phyloP scores from a whole-genome alignment of 2,888 invertebrate genomes.

The Scaptomyza tumidula region DNA sequence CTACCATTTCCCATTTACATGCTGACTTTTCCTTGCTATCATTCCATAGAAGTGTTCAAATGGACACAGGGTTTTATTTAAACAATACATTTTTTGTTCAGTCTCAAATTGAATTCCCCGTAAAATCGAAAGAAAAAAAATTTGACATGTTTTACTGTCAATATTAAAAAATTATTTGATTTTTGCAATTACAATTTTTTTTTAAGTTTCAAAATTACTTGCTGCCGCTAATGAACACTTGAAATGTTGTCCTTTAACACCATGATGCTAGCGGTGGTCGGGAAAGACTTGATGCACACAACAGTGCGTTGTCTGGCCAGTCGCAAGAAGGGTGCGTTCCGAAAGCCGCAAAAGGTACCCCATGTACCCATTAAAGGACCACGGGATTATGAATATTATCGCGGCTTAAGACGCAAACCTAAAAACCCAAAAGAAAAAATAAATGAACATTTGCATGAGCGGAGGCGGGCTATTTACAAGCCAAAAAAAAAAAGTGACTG shows the following conservation, averaged over 20 bases:
- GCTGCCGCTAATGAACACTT: background rate
- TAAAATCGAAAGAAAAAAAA: background rate
- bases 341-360: conserved; percentile 25
- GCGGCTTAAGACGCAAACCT: conserved; percentile 17
- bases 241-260: background rate
- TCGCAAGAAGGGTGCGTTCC: conserved; percentile 19
- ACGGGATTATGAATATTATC: conserved; percentile 52
- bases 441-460: conserved; percentile 1
- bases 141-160: background rate
- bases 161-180: background rate
- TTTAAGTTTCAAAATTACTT: background rate
- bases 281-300: conserved; percentile 2
- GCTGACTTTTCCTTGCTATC: no score
- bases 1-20: no score
- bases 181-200: background rate
- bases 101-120: no score
- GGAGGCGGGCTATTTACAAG: conserved; percentile 3
- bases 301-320: conserved; percentile 22
- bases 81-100: no score
- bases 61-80: no score
- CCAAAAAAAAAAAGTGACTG: conserved; percentile 27
- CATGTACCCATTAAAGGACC: conserved; percentile 51
- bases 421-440: conserved; percentile 13
- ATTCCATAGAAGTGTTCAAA: no score
- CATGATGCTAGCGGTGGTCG: background rate